These are phyloP conservation scores for Bombylius major DNA, from an alignment of 2,888 invertebrate species.

Conservation along the genomic window DNA sequence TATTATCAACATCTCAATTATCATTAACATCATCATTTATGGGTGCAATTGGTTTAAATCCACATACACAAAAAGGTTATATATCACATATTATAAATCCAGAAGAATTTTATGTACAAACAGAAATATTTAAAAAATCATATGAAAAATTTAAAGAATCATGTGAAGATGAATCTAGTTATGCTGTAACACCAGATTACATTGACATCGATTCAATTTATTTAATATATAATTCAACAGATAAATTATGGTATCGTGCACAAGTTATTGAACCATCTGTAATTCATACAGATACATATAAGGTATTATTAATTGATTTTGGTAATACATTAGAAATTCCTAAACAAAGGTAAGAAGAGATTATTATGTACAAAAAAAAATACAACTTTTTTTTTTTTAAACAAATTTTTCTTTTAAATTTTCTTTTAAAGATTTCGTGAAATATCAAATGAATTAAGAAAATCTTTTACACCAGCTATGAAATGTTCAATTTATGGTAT, in stretches of 20 bases:
- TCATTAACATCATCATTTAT: too few species aligned
- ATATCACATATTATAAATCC: conserved; percentile 50
- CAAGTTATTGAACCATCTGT: conserved; percentile 25
- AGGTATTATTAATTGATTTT: conserved; percentile 51
- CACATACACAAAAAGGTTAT: conserved; percentile 31
- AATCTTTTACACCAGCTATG: conserved; percentile 38
- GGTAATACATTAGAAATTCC: conserved; percentile 43
- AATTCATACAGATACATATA: conserved; percentile 31
- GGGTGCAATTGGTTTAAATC: background rate
- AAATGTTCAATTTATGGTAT: conserved; percentile 48
- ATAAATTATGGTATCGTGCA: conserved; percentile 52
- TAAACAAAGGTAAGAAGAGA: conserved; percentile 37
- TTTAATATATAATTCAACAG: conserved; percentile 42
- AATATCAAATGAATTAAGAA: conserved; percentile 35
- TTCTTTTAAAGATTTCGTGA: conserved; percentile 35
- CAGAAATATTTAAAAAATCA: conserved; percentile 4
- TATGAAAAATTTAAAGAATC: background rate
- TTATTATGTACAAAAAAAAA: background rate
- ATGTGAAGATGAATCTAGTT: conserved; percentile 16
- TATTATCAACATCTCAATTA: too few species aligned
- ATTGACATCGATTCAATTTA: conserved; percentile 45
- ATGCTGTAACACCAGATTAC: conserved; percentile 15
- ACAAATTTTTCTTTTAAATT: background rate
- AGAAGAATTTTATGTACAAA: conserved; percentile 47
- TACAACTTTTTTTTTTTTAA: background rate